Percentiles rank a stretch among this genome's conserved stretches.
These are phyloP conservation scores for Bombyx mori DNA, from an alignment of 1,140 invertebrate species.

Conservation along the genomic window DNA sequence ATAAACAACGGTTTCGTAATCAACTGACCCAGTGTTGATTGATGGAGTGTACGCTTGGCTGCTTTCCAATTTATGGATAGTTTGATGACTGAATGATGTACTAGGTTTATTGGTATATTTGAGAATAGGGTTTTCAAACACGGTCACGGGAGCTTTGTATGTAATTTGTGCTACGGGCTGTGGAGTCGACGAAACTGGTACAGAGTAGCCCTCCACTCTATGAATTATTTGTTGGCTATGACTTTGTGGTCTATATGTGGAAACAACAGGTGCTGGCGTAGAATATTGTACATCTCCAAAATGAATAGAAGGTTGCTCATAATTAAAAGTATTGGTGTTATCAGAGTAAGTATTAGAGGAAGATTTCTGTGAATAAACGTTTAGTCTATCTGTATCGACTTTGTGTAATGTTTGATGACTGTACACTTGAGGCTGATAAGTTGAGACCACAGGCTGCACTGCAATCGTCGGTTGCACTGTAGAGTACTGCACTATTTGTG, in stretches of 20 bases:
- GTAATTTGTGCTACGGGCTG: constrained; percentile 13
- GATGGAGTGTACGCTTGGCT: constrained; percentile 7
- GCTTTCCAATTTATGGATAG: constrained; percentile 19
- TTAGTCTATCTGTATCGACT: constrained; percentile 33
- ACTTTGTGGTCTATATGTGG: constrained; percentile 31
- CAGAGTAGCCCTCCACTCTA: constrained; percentile 27
- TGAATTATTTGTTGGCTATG: constrained; percentile 42
- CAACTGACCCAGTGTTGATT: constrained; percentile 9
- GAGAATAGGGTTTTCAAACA: constrained; percentile 57
- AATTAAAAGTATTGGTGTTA: constrained; percentile 22
- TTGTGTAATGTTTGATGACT: constrained; percentile 36
- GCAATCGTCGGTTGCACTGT: constrained; percentile 21
- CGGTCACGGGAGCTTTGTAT: constrained; percentile 43
- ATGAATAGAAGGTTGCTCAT: constrained; percentile 23
- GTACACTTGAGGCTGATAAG: constrained; percentile 27
- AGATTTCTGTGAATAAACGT: constrained; percentile 24
- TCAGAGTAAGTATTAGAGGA: constrained; percentile 1
- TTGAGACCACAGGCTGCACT: constrained; percentile 21
- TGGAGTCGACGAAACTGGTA: constrained; percentile 45
- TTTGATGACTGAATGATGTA: constrained; percentile 20
- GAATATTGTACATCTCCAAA: constrained; percentile 32
- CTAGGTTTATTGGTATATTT: constrained; percentile 50
- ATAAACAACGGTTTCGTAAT: constrained; percentile 11
- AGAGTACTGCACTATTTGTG: constrained; percentile 31
- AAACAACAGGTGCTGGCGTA: constrained; percentile 22